Conservation (phyloP, 1,140 invertebrate species). For the Capitella teleta region DNA sequence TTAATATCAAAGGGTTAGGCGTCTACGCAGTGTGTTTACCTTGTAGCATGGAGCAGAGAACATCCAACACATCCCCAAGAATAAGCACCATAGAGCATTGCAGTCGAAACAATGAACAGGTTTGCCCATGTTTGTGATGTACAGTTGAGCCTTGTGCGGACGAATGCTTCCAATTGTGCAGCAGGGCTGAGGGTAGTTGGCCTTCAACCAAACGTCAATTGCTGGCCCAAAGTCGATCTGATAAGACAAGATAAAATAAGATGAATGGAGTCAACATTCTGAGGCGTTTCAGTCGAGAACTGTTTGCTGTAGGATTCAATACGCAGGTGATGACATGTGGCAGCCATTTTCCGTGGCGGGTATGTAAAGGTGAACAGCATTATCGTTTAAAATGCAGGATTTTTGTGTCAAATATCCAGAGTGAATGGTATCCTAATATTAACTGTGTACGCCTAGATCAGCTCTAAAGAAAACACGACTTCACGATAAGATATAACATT, state of each 20-base stretch:
- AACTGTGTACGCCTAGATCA: too few species aligned
- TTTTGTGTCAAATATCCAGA: too few species aligned
- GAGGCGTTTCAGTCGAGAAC: too few species aligned
- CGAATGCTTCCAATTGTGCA: slow-evolving; percentile 9
- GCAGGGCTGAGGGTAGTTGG: slow-evolving; percentile 8
- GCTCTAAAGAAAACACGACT: too few species aligned
- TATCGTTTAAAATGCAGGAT: too few species aligned
- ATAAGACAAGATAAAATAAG: neutral
- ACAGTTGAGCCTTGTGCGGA: slow-evolving; percentile 12
- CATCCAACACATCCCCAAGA: slow-evolving; percentile 12
- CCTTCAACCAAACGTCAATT: slow-evolving; percentile 11
- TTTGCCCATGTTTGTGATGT: slow-evolving; percentile 14
- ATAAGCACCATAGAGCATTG: slow-evolving; percentile 12
- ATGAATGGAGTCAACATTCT: too few species aligned
- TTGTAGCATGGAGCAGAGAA: slow-evolving; percentile 15
- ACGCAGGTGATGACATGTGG: too few species aligned
- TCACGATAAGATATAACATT: too few species aligned
- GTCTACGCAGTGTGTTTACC: neutral
- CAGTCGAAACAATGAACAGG: slow-evolving; percentile 13
- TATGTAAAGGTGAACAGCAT: too few species aligned
- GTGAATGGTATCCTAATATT: too few species aligned
- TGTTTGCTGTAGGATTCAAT: too few species aligned
- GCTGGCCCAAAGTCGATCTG: slow-evolving; percentile 13
- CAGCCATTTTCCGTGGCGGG: too few species aligned
- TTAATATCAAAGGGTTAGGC: neutral